These are phyloP conservation scores for Graphium colonna DNA, from an alignment of 2,888 invertebrate species.

Conservation along the genomic window DNA sequence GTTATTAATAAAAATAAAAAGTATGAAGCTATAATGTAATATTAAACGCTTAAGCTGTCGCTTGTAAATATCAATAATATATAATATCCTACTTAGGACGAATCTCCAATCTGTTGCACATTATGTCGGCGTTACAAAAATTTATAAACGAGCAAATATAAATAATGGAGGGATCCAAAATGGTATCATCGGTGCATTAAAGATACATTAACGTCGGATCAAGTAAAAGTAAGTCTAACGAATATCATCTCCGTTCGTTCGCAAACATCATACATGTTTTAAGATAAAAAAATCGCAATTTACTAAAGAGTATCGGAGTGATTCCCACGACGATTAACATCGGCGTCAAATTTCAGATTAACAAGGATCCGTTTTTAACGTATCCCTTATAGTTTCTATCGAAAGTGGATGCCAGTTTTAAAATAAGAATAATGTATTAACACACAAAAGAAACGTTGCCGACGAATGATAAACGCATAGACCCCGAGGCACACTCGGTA, in stretches of 20 bases:
- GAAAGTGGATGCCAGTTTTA: conserved; percentile 29
- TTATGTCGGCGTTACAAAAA: conserved; percentile 36
- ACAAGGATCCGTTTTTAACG: background rate
- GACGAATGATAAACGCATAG: conserved; percentile 70
- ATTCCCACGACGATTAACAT: conserved; percentile 13
- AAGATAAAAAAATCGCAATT: conserved; percentile 9
- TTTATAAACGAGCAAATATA: conserved; percentile 16
- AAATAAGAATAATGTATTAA: conserved; percentile 68
- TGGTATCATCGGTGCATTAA: conserved; percentile 49
- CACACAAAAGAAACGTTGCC: conserved; percentile 70
- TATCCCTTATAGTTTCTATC: conserved; percentile 10
- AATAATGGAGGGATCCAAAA: conserved; percentile 38
- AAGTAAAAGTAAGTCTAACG: conserved; percentile 46
- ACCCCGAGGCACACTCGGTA: conserved; percentile 66
- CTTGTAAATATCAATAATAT: conserved; percentile 47
- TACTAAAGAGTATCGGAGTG: background rate
- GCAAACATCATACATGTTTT: too few relatives aligned
- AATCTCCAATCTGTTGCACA: conserved; percentile 57
- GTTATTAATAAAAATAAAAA: conserved; percentile 36
- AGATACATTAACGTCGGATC: conserved; percentile 54
- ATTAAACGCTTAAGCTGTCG: conserved; percentile 39
- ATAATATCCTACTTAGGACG: conserved; percentile 65
- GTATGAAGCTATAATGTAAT: conserved; percentile 21
- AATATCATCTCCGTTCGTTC: conserved; percentile 51
- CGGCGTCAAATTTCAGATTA: background rate